phyloP scores from a whole-genome alignment of 2,888 invertebrate species.

The Chaitophorus viminalis region DNA sequence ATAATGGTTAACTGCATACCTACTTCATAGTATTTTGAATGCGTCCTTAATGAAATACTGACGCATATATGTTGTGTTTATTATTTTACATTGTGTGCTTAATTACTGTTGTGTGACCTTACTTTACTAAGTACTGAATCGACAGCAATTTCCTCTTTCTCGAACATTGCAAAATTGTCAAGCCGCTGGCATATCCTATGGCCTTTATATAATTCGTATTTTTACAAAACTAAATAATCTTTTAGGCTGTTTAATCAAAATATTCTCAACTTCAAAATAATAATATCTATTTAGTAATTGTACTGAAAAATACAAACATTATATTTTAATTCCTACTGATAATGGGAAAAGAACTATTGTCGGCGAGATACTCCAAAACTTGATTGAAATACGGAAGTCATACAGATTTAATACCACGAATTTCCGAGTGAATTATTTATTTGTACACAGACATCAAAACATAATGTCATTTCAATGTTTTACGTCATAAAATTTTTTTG shows the following conservation, averaged over 20 bases:
- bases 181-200: background rate
- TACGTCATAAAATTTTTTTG: no score
- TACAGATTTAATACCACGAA: no score
- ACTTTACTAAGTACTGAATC: background rate
- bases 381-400: no score
- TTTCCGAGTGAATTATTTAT: no score
- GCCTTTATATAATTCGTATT: background rate
- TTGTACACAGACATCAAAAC: no score
- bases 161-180: background rate
- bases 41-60: constrained; percentile 18
- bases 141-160: background rate
- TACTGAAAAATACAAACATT: background rate
- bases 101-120: constrained; percentile 8
- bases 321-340: no score
- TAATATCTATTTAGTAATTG: background rate
- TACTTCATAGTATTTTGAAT: constrained; percentile 10
- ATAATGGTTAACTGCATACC: background rate
- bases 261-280: background rate
- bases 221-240: background rate
- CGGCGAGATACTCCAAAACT: no score
- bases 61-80: constrained; percentile 12
- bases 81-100: constrained; percentile 30
- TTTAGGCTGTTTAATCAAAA: background rate
- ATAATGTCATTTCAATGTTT: no score
- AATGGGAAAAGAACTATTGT: no score